These are phyloP conservation scores for Rhabdomys pumilio DNA, from an alignment of 2,797 vertebrate genomes.

Conservation along the genomic window DNA sequence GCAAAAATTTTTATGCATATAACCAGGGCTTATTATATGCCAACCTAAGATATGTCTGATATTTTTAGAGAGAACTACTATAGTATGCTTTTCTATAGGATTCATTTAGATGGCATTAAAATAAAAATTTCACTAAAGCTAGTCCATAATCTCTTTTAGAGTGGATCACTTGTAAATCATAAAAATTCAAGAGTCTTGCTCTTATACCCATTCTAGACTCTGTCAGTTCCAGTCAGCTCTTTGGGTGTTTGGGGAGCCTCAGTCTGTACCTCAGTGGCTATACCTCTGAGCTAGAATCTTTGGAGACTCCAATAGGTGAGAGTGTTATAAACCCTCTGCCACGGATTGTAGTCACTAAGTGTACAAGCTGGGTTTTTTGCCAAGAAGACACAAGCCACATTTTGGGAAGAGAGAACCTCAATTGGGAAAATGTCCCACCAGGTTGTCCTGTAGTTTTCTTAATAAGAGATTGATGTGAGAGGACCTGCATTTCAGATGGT, in stretches of 20 bases:
- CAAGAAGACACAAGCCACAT: not conserved
- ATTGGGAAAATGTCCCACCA: not conserved
- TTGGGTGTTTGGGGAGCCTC: not conserved
- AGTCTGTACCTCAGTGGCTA: not conserved
- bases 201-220: not conserved
- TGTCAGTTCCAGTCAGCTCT: not conserved
- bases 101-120: conserved; percentile 32
- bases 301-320: not conserved
- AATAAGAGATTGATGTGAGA: not conserved
- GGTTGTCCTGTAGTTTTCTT: not conserved
- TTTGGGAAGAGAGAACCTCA: not conserved
- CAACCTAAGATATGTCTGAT: conserved; percentile 13
- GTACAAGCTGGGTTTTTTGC: not conserved
- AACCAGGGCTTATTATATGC: not conserved
- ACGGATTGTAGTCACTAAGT: not conserved
- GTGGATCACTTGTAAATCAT: not conserved
- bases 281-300: not conserved
- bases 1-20: not conserved
- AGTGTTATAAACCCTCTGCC: too few relatives aligned
- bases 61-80: not conserved
- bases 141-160: not conserved
- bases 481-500: not conserved
- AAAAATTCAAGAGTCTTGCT: conserved; percentile 30
- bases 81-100: conserved; percentile 16
- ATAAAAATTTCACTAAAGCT: conserved; percentile 36